Percentiles rank a stretch among this genome's conserved stretches.
These are phyloP conservation scores for Agriotes lineatus DNA, from an alignment of 2,888 invertebrate species.

Conservation along the genomic window DNA sequence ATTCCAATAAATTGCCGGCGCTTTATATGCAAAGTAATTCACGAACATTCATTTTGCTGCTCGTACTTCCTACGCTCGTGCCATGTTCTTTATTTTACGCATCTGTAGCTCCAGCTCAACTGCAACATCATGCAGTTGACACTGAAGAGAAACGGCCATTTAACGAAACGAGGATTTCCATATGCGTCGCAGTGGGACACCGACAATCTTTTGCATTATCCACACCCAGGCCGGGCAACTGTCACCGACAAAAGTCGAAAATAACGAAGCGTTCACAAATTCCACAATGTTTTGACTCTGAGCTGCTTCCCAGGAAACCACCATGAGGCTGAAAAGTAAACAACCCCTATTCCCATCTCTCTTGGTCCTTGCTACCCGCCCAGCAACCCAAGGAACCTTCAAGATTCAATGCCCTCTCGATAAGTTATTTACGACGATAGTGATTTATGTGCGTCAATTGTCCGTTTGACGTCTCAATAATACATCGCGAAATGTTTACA, in stretches of 20 bases:
- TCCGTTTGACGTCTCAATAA: conserved; percentile 34
- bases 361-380: background rate
- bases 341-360: background rate
- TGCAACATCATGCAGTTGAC: background rate
- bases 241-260: conserved; percentile 25
- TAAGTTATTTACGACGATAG: conserved; percentile 34
- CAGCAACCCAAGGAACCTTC: conserved; percentile 5
- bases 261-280: conserved; percentile 17
- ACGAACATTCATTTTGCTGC: background rate
- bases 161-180: conserved; percentile 4
- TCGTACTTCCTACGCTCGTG: conserved; percentile 3
- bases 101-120: background rate
- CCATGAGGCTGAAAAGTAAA: conserved; percentile 20
- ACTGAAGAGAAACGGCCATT: conserved; percentile 2
- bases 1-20: conserved; percentile 5
- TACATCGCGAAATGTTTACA: conserved; percentile 35
- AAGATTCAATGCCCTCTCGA: conserved; percentile 24
- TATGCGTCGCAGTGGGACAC: conserved; percentile 1
- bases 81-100: conserved; percentile 10
- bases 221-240: conserved; percentile 14
- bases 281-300: conserved; percentile 28
- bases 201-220: conserved; percentile 25
- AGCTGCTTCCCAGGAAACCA: background rate
- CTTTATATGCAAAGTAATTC: conserved; percentile 18
- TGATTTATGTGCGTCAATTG: conserved; percentile 40